Evolutionary conservation across 2,113 vertebrate genomes (phyloP).

Genomic region (Misgurnus mizolepis): DNA sequence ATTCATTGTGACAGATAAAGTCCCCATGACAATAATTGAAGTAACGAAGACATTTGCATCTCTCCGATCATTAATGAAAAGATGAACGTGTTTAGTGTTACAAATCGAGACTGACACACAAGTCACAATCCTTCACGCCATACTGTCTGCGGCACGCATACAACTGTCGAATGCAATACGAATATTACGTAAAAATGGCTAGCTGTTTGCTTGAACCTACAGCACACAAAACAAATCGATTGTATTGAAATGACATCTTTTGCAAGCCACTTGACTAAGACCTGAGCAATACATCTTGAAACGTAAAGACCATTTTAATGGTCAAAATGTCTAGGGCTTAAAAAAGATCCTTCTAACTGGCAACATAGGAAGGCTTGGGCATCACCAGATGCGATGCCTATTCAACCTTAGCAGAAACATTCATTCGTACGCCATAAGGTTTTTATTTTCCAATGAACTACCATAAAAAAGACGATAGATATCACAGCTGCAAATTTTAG

Average conservation of each 20-base stretch:
- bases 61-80: slow-evolving; percentile 15
- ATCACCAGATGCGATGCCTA: background rate
- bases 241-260: background rate
- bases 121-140: slow-evolving; percentile 28
- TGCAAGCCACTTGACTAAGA: background rate
- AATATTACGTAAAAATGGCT: background rate
- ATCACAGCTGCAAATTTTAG: background rate
- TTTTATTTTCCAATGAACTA: background rate
- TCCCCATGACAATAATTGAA: slow-evolving; percentile 53
- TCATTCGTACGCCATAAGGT: background rate
- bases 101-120: slow-evolving; percentile 30
- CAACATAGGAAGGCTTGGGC: background rate
- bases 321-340: background rate
- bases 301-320: background rate
- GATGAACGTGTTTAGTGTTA: background rate
- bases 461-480: background rate
- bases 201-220: background rate
- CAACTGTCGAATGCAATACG: background rate
- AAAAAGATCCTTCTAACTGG: background rate
- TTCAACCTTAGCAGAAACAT: background rate
- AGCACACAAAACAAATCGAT: background rate
- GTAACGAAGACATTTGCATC: slow-evolving; percentile 31
- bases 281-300: background rate
- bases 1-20: slow-evolving; percentile 44
- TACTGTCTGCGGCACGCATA: background rate